A percentile compares a stretch with the other conserved stretches of the same genome.
These are phyloP conservation scores for Chouioia cunea DNA, from an alignment of 2,888 invertebrate species.

Conservation along the genomic window DNA sequence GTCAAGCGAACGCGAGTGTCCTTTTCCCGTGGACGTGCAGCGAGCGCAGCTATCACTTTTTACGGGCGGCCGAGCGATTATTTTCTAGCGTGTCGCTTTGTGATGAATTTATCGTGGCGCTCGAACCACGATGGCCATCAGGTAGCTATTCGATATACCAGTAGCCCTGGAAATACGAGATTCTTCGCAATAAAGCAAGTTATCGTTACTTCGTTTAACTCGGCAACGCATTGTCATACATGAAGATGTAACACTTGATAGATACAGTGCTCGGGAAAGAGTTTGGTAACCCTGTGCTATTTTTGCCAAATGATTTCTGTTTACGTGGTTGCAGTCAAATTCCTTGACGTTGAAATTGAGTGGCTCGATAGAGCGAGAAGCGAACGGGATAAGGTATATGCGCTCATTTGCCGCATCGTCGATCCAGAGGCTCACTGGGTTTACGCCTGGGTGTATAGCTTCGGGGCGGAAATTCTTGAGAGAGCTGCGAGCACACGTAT, in stretches of 20 bases:
- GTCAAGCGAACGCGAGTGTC: too few species aligned
- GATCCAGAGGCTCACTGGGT: conserved; percentile 38
- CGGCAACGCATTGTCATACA: too few species aligned
- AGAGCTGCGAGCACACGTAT: conserved; percentile 2
- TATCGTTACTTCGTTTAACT: too few species aligned
- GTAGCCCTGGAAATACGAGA: conserved; percentile 40
- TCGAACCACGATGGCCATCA: conserved; percentile 57
- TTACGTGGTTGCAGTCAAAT: not conserved
- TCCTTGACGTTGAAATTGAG: conserved; percentile 22
- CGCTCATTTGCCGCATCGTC: conserved; percentile 44
- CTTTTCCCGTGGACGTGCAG: conserved; percentile 17
- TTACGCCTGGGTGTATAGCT: conserved; percentile 19
- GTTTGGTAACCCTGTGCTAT: not conserved
- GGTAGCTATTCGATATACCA: conserved; percentile 50
- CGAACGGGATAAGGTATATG: conserved; percentile 16
- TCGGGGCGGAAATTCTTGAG: conserved; percentile 42
- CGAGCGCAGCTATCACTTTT: conserved; percentile 31
- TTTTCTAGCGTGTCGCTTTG: conserved; percentile 23
- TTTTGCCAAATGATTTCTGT: conserved; percentile 14
- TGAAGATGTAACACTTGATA: too few species aligned
- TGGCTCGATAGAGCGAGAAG: not conserved
- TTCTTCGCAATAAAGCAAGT: conserved; percentile 43
- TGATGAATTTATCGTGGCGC: conserved; percentile 57
- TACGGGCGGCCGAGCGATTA: conserved; percentile 33
- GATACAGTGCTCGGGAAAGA: not conserved